Conservation (phyloP, 2,888 invertebrate genomes). For the Watsonalla binaria region DNA sequence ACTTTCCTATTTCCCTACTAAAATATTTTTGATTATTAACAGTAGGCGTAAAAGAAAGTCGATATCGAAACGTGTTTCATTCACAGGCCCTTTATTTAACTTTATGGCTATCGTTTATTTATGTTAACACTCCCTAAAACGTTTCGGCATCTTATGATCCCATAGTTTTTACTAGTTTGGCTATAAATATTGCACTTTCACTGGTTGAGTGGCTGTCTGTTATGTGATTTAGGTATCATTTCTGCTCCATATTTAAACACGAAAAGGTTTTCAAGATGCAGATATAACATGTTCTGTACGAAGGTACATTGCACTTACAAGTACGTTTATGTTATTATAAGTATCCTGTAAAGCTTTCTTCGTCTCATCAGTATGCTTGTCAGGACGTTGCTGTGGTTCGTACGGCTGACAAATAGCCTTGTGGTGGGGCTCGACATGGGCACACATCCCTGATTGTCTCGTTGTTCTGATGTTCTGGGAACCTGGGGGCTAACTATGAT, state of each 20-base stretch:
- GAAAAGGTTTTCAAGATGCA: no score
- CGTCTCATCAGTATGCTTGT: conserved; percentile 52
- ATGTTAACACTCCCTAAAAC: conserved; percentile 40
- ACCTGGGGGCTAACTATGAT: no score
- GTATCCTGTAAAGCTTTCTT: conserved; percentile 34
- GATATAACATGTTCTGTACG: no score
- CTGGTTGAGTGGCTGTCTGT: conserved; percentile 21
- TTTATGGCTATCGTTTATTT: conserved; percentile 43
- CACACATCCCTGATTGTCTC: conserved; percentile 47
- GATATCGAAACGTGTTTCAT: conserved; percentile 48
- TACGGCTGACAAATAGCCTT: conserved; percentile 58
- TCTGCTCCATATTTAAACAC: not conserved
- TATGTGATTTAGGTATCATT: not conserved
- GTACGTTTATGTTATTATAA: conserved; percentile 17
- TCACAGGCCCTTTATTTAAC: conserved; percentile 61
- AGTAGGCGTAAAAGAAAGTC: conserved; percentile 54
- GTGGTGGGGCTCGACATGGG: conserved; percentile 46
- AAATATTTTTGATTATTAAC: conserved; percentile 20
- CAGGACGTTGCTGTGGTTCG: conserved; percentile 38
- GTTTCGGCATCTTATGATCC: conserved; percentile 27
- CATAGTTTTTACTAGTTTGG: conserved; percentile 38
- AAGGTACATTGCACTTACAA: not conserved
- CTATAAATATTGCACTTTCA: conserved; percentile 56
- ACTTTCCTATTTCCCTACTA: no score
- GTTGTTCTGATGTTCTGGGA: conserved; percentile 37